Evolutionary conservation across 2,888 invertebrate genomes (phyloP).

Genomic region (Ectemnius cavifrons): DNA sequence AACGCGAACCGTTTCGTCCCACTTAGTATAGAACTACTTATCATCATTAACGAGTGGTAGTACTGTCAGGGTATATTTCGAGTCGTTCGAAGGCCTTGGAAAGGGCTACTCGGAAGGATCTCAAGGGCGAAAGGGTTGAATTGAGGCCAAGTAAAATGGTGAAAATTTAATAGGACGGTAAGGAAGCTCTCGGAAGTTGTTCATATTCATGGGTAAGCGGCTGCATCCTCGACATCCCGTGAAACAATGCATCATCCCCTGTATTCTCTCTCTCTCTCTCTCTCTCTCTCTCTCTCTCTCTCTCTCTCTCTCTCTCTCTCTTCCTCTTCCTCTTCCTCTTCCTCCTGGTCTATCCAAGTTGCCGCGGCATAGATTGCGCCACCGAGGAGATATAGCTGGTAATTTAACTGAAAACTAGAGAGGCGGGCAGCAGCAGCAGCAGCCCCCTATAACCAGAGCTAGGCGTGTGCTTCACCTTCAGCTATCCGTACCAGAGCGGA

Average conservation of each 20-base stretch:
- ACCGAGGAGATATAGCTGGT: conserved; percentile 36
- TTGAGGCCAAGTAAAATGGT: conserved; percentile 29
- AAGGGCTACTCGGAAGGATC: background rate
- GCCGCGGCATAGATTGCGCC: conserved; percentile 28
- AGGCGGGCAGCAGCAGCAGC: conserved; percentile 5
- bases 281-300: too few species aligned
- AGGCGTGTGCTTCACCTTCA: background rate
- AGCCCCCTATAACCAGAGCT: too few species aligned
- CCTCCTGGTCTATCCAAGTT: too few species aligned
- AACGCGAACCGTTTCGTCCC: too few species aligned
- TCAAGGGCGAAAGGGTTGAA: background rate
- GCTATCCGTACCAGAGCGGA: conserved; percentile 5
- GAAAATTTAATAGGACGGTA: conserved; percentile 46
- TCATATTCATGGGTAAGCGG: conserved; percentile 33
- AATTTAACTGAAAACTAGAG: conserved; percentile 40
- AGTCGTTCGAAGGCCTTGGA: too few species aligned
- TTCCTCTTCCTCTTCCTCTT: too few species aligned
- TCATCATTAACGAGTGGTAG: too few species aligned
- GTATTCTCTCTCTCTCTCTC: too few species aligned
- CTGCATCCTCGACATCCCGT: conserved; percentile 27
- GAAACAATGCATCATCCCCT: conserved; percentile 47
- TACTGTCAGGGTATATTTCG: too few species aligned
- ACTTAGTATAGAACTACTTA: too few species aligned
- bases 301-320: too few species aligned
- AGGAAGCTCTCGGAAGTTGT: conserved; percentile 39